Conservation (phyloP, 2,797 vertebrate species). For the Euphonia xanthogaster region DNA sequence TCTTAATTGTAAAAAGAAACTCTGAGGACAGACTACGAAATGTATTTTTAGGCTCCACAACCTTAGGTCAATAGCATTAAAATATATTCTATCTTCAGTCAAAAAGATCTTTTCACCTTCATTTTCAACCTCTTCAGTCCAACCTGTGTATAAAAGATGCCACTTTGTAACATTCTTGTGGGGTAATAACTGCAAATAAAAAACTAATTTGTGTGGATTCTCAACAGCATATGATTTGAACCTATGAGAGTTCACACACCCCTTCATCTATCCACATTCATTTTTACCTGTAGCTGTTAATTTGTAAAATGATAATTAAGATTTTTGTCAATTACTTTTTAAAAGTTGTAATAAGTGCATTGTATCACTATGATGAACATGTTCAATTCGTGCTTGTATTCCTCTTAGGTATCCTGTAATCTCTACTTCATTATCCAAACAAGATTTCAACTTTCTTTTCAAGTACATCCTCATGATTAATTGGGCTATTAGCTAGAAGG, state of each 20-base stretch:
- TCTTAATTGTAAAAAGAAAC: neutral
- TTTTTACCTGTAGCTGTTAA: constrained; percentile 18
- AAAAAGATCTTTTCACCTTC: neutral
- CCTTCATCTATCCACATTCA: neutral
- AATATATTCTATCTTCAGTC: neutral
- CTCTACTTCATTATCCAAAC: constrained; percentile 77
- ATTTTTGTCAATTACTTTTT: constrained; percentile 25
- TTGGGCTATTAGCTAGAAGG: constrained; percentile 72
- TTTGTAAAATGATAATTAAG: constrained; percentile 40
- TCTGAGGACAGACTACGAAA: neutral
- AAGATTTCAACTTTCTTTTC: constrained; percentile 74
- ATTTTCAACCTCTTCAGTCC: neutral
- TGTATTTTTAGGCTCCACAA: neutral
- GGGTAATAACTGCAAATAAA: neutral
- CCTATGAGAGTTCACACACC: neutral
- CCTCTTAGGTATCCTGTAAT: constrained; percentile 64
- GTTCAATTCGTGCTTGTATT: constrained; percentile 24
- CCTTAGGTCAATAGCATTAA: neutral
- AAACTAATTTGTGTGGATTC: neutral
- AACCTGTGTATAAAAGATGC: neutral
- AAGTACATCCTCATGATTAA: constrained; percentile 75
- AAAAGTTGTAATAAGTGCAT: constrained; percentile 23
- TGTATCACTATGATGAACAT: constrained; percentile 6
- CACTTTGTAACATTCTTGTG: neutral
- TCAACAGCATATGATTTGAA: neutral